These are phyloP conservation scores for Merops nubicus DNA, from an alignment of 2,113 vertebrate species.

Conservation along the genomic window DNA sequence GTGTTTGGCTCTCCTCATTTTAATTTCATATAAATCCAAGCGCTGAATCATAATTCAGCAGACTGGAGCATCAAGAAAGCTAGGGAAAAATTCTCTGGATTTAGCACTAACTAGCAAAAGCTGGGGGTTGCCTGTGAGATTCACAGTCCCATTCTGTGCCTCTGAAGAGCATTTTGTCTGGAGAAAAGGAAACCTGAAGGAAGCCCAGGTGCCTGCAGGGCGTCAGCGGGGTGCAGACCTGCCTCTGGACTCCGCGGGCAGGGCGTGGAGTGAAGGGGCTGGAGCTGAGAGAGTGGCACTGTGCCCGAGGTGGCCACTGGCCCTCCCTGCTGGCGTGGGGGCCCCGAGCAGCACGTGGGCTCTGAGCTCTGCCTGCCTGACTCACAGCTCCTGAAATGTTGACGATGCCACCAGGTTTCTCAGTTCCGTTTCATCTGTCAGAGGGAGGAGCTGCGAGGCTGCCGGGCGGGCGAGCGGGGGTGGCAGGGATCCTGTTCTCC, in stretches of 20 bases:
- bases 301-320: neutral
- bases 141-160: neutral
- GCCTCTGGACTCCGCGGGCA: neutral
- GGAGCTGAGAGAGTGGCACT: neutral
- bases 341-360: rapidly evolving
- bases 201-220: neutral
- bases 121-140: neutral
- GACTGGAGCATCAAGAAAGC: neutral
- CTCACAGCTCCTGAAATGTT: neutral
- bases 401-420: neutral
- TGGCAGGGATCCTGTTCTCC: neutral
- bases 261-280: neutral
- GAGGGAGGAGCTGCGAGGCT: neutral
- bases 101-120: neutral
- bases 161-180: neutral
- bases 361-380: neutral
- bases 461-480: neutral
- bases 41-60: neutral
- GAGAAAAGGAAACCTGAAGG: neutral
- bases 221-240: neutral
- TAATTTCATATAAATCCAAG: neutral
- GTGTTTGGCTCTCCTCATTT: neutral
- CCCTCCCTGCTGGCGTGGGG: neutral
- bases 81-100: neutral
- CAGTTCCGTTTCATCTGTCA: neutral